Conservation (phyloP, 2,797 vertebrate genomes). For the Arrhamphus sclerolepis region DNA sequence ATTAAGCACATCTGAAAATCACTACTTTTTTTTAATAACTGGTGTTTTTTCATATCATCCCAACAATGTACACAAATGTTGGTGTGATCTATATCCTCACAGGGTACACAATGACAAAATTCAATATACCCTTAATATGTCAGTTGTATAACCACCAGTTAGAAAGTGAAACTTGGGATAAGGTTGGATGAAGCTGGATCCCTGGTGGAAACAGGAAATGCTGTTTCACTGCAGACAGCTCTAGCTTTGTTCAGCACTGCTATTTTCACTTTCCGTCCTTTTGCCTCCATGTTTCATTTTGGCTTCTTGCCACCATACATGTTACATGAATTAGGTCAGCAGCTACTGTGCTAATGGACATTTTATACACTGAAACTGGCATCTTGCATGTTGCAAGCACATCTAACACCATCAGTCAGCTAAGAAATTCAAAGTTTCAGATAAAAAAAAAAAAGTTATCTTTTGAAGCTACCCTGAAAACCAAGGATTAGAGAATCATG, state of each 20-base stretch:
- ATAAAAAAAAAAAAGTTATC: slow-evolving; percentile 16
- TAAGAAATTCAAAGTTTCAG: slow-evolving; percentile 18
- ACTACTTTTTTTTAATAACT: no score
- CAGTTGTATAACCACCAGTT: slow-evolving; percentile 21
- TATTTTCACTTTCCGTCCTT: slow-evolving; percentile 75
- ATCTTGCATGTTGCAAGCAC: slow-evolving; percentile 74
- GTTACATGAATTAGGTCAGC: slow-evolving; percentile 62
- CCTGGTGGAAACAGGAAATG: slow-evolving; percentile 83
- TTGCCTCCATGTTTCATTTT: slow-evolving; percentile 79
- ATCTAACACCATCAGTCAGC: slow-evolving; percentile 58
- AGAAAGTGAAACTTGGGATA: slow-evolving; percentile 44
- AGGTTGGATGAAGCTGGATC: slow-evolving; percentile 84
- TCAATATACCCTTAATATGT: slow-evolving; percentile 13
- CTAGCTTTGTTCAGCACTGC: slow-evolving; percentile 78
- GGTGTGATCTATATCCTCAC: slow-evolving; percentile 6
- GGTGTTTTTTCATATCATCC: no score
- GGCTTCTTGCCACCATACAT: slow-evolving; percentile 63
- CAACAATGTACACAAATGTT: not conserved
- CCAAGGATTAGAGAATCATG: not conserved
- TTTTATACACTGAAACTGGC: slow-evolving; percentile 58
- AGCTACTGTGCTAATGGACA: slow-evolving; percentile 59
- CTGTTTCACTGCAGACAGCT: slow-evolving; percentile 82
- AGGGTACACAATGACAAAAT: slow-evolving; percentile 21
- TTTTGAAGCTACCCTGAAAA: not conserved
- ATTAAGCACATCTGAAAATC: no score